Evolutionary conservation across 2,113 vertebrate genomes (phyloP), one percentile per base, ranked within the genome.

Genomic region (Platichthys flesus): DNA sequence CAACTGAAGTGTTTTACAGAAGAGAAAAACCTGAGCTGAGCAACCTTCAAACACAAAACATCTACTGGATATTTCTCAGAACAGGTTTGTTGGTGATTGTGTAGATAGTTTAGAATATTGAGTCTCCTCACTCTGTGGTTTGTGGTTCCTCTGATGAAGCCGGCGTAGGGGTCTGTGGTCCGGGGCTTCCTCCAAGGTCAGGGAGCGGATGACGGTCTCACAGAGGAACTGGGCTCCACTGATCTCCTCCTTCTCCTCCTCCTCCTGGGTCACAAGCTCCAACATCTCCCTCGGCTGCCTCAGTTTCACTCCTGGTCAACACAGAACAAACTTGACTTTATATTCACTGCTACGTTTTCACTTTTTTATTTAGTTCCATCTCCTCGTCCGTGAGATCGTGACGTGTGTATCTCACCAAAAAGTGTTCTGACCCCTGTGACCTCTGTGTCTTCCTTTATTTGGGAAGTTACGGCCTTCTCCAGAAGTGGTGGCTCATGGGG

Each of bases 181-280:
- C 4, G 97, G 98, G 28, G 96, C 96, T 52, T 98, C 97, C 88
- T 99, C 98, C 81, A 99, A 78, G 1, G 98, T 96, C 3, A 99
- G 95, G 6, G 98, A 99, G 47, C 98, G 95, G 82, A 99, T 99
- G 1, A 99, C 96, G 0, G 98, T 99, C 93, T 99, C 98, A n/a
- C 96, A 99, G 24, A 99, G 97, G 87, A 99, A 99, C 92, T 99
- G 97, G 9, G 97, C 98, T 26, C 98, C 97, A 3, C 98, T 99
- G 90, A 99, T 96, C 74, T 99, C 98, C 86, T 97, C 97, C 9
- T 99, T 97, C 16, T 90, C 88, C 73, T 98, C 97, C 55, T 98
- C 97, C 35, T 97, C 97, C 23, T 90, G 93, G 47, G 74, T 79
- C 12, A 80, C 24, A 0, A 82, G 13, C 47, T 93, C 94, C 10